Evolutionary conservation across 2,888 invertebrate species (phyloP), one percentile per base, ranked within the genome.

Genomic region (Trissolcus japonicus): DNA sequence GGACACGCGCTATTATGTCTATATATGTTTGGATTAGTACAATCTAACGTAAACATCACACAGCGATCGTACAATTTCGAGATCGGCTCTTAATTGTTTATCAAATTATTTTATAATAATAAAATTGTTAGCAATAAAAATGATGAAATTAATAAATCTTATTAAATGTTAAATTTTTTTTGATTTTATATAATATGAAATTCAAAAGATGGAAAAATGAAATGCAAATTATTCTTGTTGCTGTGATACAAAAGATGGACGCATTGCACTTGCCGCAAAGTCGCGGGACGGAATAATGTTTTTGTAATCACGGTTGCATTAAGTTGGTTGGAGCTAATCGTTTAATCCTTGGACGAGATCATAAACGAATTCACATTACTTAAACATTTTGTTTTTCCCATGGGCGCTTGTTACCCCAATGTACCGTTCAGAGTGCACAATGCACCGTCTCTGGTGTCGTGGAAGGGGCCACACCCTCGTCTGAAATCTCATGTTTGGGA

Each of bases 341-440:
- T 51, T 56, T 76, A 79, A 79, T 65, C 72, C 59, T 55, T 35
- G 65, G 61, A 76, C 72, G 61, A 79, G 76, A 78, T 69, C 43
- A 63, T 69, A 61, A 80, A 73, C 72, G 62, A 68, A 68, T 59
- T 74, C 67, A 60, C 69, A 79, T 82, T 83, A 85, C 80, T 79
- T 80, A 84, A 87, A 86, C 84, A 87, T 85, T 85, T 83, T 84
- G 83, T 84, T 85, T 86, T 88, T 87, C 88, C 87, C 87, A 87
- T 87, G 84, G 81, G 79, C 21, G 65, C 72, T 71, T 78, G 80
- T 81, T 82, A 80, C 62, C 79, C 65, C 73, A 72, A 40, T 72
- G 80, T 71, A 53, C 19, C 43, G 56, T 2, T 16, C 17, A 19
- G 7, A 19, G 48, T 35, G 55, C 59, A 69, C 65, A 65, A 76